Conservation (phyloP, 1,140 invertebrate genomes). For the Drosophila sp. region DNA sequence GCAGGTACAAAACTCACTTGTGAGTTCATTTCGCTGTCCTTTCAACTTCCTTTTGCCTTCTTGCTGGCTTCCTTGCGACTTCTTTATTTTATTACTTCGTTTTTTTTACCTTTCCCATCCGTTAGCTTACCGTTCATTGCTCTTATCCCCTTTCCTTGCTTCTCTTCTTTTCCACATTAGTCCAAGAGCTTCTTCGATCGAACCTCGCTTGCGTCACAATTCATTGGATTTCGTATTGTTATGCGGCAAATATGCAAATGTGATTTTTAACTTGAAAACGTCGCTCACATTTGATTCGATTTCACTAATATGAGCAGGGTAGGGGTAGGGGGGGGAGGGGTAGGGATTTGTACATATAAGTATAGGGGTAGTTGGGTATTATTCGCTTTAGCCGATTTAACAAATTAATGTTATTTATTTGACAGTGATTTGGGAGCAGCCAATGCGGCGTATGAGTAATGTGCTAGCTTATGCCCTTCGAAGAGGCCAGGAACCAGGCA, state of each 20-base stretch:
- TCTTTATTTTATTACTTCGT: slow-evolving; percentile 1
- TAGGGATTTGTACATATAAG: too few species aligned
- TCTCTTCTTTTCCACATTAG: background rate
- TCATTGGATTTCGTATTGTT: slow-evolving; percentile 78
- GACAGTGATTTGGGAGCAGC: slow-evolving; percentile 73
- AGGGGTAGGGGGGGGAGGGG: background rate
- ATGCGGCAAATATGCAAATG: slow-evolving; percentile 81
- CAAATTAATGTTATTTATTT: slow-evolving; percentile 80
- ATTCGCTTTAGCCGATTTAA: slow-evolving; percentile 60
- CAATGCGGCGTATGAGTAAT: slow-evolving; percentile 79
- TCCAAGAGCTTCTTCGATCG: slow-evolving; percentile 8
- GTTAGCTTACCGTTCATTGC: too few species aligned
- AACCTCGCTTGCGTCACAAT: slow-evolving; percentile 63
- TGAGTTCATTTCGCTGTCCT: slow-evolving; percentile 9
- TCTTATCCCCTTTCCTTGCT: background rate
- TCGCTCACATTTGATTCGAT: slow-evolving; percentile 52
- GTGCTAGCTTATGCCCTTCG: slow-evolving; percentile 54
- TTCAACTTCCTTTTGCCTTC: background rate
- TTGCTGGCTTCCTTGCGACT: background rate
- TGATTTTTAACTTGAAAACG: slow-evolving; percentile 75
- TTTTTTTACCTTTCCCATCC: background rate
- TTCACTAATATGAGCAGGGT: background rate
- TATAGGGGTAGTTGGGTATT: background rate
- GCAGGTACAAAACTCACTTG: slow-evolving; percentile 29
- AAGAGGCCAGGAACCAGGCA: background rate